Evolutionary conservation across 2,797 vertebrate genomes (phyloP).

Genomic region (Synanceia verrucosa): DNA sequence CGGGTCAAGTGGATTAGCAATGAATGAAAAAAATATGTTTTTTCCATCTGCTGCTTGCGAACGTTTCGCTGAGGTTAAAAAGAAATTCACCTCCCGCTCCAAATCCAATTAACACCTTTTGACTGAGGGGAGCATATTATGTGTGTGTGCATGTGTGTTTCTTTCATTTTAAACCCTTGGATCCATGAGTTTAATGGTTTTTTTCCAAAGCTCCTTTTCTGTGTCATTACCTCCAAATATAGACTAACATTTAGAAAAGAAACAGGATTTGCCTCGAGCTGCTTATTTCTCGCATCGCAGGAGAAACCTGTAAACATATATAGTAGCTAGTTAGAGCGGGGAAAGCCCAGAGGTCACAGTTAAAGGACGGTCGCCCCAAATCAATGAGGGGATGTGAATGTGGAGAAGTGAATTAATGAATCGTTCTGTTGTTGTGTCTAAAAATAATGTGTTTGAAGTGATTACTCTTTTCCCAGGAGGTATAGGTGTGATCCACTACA

Average conservation of each 20-base stretch:
- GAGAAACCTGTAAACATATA: slow-evolving; percentile 36
- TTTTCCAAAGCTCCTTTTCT: slow-evolving; percentile 49
- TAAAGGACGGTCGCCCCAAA: not conserved
- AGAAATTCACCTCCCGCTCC: slow-evolving; percentile 11
- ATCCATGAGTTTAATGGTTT: slow-evolving; percentile 39
- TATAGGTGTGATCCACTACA: not conserved
- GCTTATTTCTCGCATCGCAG: slow-evolving; percentile 48
- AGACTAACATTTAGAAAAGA: slow-evolving; percentile 46
- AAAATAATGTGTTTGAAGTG: not conserved
- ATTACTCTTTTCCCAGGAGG: not conserved
- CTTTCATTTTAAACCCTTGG: slow-evolving; percentile 41
- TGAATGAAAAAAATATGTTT: slow-evolving; percentile 18
- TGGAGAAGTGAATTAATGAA: not conserved
- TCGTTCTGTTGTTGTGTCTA: not conserved
- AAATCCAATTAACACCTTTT: slow-evolving; percentile 60
- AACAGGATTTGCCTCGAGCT: slow-evolving; percentile 59
- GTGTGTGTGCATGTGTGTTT: not conserved
- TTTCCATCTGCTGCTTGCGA: slow-evolving; percentile 7
- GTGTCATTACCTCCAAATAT: slow-evolving; percentile 64
- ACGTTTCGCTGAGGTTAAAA: slow-evolving; percentile 31
- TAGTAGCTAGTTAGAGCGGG: slow-evolving; percentile 12
- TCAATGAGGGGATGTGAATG: not conserved
- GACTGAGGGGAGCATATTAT: slow-evolving; percentile 13
- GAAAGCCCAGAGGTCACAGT: slow-evolving; percentile 33
- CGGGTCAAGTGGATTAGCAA: slow-evolving; percentile 26